Base-by-base conservation (phyloP, 2,113 vertebrate genomes). In the Lontra canadensis region DNA sequence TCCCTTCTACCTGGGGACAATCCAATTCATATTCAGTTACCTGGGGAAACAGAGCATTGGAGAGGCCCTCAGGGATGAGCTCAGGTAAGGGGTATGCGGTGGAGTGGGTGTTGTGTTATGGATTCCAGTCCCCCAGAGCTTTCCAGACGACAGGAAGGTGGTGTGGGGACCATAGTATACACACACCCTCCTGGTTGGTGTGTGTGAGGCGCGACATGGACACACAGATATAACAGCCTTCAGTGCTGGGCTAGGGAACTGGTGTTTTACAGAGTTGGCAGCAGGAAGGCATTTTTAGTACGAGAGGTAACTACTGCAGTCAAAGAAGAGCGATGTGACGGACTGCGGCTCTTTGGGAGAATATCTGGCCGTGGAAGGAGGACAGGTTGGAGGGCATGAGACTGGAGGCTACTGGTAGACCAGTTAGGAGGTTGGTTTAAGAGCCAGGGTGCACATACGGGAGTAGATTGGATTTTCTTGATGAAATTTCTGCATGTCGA, bases 401-500 rank as follows among this genome's bases (percentile, higher is more conserved):
- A 25, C 52, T 39, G 8, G 71, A 23, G 15, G 39, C 92, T 21
- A 18, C 25, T 79, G 76, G 63, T 7, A 0, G 55, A 6, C 86
- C 74, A n/a, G 42, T 65, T 23, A 71, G 67, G 52, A 78, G 84
- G 44, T 29, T 61, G n/a, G 90, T 87, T 96, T 69, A 9, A 4
- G 69, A 69, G 91, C 67, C 34, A 7, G 47, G 57, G 12, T 7
- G 29, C 65, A 44, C 23, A 18, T 17, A 29, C 42, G 78, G 95
- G 92, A 85, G 34, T 17, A 44, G 88, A 88, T 57, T 92, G 79
- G 90, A 90, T 78, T 90, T 76, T 94, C 95, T 59, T 76, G 92
- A 92, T 96, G 96, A 78, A 71, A 87, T 65, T 84, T 82, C 83
- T 93, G 73, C 73, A 7, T 12, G 59, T 61, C 11, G 59, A 52